Evolutionary conservation across 2,113 vertebrate genomes (phyloP), one percentile per base, ranked within the genome.

Genomic region (Petaurus breviceps): DNA sequence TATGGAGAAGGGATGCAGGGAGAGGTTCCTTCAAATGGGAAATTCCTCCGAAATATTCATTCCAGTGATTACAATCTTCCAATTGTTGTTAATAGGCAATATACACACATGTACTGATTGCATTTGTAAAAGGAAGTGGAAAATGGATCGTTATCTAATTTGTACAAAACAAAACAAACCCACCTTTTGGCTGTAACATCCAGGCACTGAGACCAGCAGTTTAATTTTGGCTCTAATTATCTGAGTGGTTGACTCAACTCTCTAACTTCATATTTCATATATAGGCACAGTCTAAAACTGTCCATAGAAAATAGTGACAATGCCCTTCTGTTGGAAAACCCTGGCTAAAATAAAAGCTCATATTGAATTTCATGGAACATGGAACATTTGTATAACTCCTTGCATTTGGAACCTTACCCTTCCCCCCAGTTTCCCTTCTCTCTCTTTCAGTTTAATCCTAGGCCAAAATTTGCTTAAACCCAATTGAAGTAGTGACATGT

Each of bases 311-410:
- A 95, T 89, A 93, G 28, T 93, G 92, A 91, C 24, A 52, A 14
- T 77, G 93, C 23, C 89, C 54, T 68, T 94, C 5, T 94, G 92
- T 93, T 94, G 90, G 93, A 91, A 97, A 92, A 93, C 25, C 51
- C 49, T 37, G 46, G 68, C 46, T n/a, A 4, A 90, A 94, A 49
- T 51, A 95, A 95, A 61, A 51, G 11, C 47, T n/a, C n/a, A 50
- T 92, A 89, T 51, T 96, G 51, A 95, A 90, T 96, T 95, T 97
- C 90, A 94, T 96, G n/a, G 91, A 89, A 90, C 55, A 11, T 92
- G 50, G 92, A 50, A 9, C 93, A 91, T 95, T 95, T 97, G 91
- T 97, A 54, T 92, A 94, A 92, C 90, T 97, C 61, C 94, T 94
- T 54, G 51, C 92, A 89, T 37, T 90, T 92, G 93, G 84, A 47